Base-by-base conservation (phyloP, 2,113 vertebrate species). In the Panurus biarmicus region DNA sequence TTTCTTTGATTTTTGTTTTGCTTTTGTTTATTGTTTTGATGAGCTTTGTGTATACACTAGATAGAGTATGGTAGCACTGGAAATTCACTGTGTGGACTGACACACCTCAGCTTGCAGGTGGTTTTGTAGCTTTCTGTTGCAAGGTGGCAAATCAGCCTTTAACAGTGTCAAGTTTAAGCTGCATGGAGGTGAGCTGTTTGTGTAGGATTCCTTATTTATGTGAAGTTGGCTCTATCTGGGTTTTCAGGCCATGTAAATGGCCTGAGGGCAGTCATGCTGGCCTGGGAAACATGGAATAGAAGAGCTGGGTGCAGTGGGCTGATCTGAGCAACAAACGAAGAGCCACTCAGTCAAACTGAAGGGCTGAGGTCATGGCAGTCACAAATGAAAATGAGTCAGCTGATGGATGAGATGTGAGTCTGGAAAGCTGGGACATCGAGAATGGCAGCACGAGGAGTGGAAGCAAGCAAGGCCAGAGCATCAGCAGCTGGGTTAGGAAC, bases 221-320 rank as follows among this genome's bases (percentile, higher is more conserved):
- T 9, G 14, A 40, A 40, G 24, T 14, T 50, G 1, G 6, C 22
- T 72, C 4, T 69, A 0, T 19, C 28, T 2, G 7, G 16, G 9
- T 6, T 28, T 86, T 82, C 11, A 15, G 54, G 22, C 25, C 1
- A 0, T 56, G 18, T 17, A 12, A 31, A 7, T 40, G 19, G 28
- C 3, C 25, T 67, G 26, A 20, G 19, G n/a, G 6, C 16, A 73
- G 29, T 35, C 6, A 3, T 16, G 45, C 21, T 51, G 23, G 29
- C 35, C 20, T 35, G 11, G 64, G 51, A 44, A 42, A 20, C 5
- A 1, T 4, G 4, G 19, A 22, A 9, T 11, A 28, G 31, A 51
- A 11, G 5, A 60, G 35, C 14, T 20, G 40, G 64, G 25, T 48
- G 54, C 2, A 9, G 38, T 5, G 23, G 50, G 8, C 40, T 1